Evolutionary conservation across 2,888 invertebrate species (phyloP), one percentile per base, ranked within the genome.

Genomic region (Pseudanteris insignis): DNA sequence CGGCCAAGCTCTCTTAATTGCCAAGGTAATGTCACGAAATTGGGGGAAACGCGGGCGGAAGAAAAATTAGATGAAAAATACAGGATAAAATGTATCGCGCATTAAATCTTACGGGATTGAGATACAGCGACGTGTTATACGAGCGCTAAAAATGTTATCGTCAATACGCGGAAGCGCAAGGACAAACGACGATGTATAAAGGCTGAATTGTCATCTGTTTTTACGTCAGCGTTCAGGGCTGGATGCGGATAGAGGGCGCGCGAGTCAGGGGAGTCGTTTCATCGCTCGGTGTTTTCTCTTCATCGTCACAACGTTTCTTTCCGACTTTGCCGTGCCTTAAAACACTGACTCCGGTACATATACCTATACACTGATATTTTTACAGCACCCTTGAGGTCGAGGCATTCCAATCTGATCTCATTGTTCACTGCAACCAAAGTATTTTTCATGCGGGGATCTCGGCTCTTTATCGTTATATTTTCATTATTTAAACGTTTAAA

Each of bases 131-230:
- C n/a, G n/a, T n/a, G n/a, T n/a, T n/a, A n/a, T n/a, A n/a, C n/a
- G n/a, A n/a, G n/a, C n/a, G n/a, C n/a, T n/a, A 43, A 53, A 53
- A 43, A 29, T 43, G 34, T 53, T 43, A 53, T 43, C 43, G 24
- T 10, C 25, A 2, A 13, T 25, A 32, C 32, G 12, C 24, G 34
- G 24, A 43, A 34, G 21, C 11, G 29, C 33, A 34, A 34, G 24
- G 14, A 13, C 32, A 34, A 36, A 37, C 21, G 43, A 11, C 13
- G 24, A 53, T 36, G 36, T 43, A 51, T 25, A 53, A 29, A n/a
- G 28, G 38, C 11, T 10, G 36, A 41, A 12, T 43, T 28, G 25
- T 36, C 43, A 29, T 53, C 36, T 2, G 34, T 32, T 48, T 48
- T 48, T 48, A 48, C 32, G 37, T 26, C 25, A 32, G 26, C 14